Evolutionary conservation across 1,140 invertebrate genomes (phyloP), one percentile per base, ranked within the genome.

Genomic region (Globodera ellingtonae): DNA sequence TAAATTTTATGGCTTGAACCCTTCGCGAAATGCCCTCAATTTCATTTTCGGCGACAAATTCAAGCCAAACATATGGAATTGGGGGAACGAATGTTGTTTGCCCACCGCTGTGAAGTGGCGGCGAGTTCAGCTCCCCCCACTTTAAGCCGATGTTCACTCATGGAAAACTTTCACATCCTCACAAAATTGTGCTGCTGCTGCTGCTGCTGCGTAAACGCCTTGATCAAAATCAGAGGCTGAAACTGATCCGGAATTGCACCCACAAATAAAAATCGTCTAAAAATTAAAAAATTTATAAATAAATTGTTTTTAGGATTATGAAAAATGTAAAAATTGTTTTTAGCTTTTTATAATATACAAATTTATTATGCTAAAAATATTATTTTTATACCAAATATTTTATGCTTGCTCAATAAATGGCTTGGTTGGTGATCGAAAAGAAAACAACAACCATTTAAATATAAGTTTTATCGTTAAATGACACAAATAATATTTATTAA

Each of bases 321-420:
- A 13, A 72, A 72, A 15, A 0, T 18, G 18, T 70, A 46, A 13
- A 48, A 9, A 70, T 70, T 70, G 13, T 70, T 10, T 10, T 70
- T 70, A 46, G 15, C 15, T 46, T 70, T 70, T 15, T 70, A 70
- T 2, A 70, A 70, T 46, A 10, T 10, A 7, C 15, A 7, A 48
- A 70, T 48, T 70, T 10, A 70, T 46, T 18, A 72, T 48, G 50
- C 50, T 72, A 72, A 72, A 62, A 62, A 62, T 62, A 62, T 62
- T 62, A 18, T 62, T 62, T 62, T 15, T 62, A 62, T 62, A 18
- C 6, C 56, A 62, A 18, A 3, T 18, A 18, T n/a, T 62, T 5
- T 5, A 18, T 62, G 56, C 18, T 1, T 62, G 56, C 15, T n/a
- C 15, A 62, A 62, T 62, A 4, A 2, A 15, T 62, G 56, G 10